These are phyloP conservation scores for Flexamia atlantica DNA, from an alignment of 2,888 invertebrate species.

Conservation along the genomic window DNA sequence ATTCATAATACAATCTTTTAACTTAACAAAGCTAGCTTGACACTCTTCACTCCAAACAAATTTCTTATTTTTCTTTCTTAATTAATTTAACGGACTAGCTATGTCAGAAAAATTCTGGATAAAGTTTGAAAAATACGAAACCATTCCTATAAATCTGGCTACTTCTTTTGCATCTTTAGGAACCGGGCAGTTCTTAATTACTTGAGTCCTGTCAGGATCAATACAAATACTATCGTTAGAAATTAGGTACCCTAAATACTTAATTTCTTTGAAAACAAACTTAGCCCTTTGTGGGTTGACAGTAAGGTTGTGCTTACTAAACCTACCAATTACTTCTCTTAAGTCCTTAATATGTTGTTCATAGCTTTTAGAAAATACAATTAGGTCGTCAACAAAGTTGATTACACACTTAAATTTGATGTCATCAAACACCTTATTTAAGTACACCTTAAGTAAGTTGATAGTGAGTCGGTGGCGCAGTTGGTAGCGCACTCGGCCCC, in stretches of 20 bases:
- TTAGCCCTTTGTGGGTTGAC: constrained; percentile 43
- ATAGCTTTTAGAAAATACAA: not conserved
- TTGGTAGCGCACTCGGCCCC: no score
- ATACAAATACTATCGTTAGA: not conserved
- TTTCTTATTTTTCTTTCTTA: constrained; percentile 40
- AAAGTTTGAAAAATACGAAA: constrained; percentile 19
- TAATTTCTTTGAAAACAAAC: constrained; percentile 26
- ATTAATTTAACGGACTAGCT: constrained; percentile 35
- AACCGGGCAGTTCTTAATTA: not conserved
- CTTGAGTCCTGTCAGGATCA: constrained; percentile 23
- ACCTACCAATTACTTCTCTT: constrained; percentile 4
- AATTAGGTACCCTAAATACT: constrained; percentile 39
- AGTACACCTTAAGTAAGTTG: no score
- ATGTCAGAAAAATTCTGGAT: constrained; percentile 20
- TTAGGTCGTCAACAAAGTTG: constrained; percentile 24
- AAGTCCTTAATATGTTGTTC: not conserved
- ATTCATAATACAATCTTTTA: constrained; percentile 7
- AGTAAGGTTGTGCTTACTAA: constrained; percentile 31
- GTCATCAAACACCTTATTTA: constrained; percentile 25
- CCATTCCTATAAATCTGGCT: constrained; percentile 43
- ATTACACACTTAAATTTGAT: constrained; percentile 26
- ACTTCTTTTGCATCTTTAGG: constrained; percentile 31
- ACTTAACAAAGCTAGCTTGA: constrained; percentile 17
- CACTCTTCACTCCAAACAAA: constrained; percentile 39
- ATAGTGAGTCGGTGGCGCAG: no score